Conservation (phyloP, 2,797 vertebrate species). For the Jordanella pulchra region DNA sequence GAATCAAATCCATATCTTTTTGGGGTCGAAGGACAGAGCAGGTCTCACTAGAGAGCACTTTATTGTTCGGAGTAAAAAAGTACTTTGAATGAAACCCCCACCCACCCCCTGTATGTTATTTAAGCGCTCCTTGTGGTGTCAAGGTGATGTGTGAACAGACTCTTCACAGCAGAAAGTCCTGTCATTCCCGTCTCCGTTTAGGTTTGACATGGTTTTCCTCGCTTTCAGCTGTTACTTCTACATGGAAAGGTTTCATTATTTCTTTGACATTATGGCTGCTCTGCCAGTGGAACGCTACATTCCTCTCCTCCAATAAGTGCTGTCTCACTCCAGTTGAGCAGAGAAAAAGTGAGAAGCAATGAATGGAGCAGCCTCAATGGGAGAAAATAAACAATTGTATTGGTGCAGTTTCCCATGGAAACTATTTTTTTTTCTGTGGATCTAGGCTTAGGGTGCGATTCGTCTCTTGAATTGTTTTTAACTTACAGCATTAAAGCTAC, state of each 20-base stretch:
- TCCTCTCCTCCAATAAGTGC: constrained; percentile 79
- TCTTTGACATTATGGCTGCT: constrained; percentile 75
- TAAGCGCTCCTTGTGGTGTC: constrained; percentile 55
- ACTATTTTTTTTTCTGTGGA: constrained; percentile 70
- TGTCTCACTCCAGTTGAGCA: constrained; percentile 82
- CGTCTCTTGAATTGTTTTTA: constrained; percentile 68
- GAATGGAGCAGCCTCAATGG: constrained; percentile 80
- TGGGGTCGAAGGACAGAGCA: constrained; percentile 50
- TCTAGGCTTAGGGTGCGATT: constrained; percentile 68
- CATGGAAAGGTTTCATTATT: constrained; percentile 70
- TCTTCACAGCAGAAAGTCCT: constrained; percentile 59
- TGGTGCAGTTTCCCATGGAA: constrained; percentile 80
- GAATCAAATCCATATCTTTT: constrained; percentile 69
- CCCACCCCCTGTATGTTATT: constrained; percentile 52
- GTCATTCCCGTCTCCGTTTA: constrained; percentile 40
- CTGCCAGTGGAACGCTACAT: constrained; percentile 78
- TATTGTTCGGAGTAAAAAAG: constrained; percentile 64
- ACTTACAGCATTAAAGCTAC: constrained; percentile 65
- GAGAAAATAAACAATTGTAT: constrained; percentile 82
- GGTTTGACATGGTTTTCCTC: constrained; percentile 43
- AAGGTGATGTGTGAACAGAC: constrained; percentile 68
- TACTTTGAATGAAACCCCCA: constrained; percentile 61
- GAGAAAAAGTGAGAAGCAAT: constrained; percentile 79
- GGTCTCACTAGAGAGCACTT: constrained; percentile 53
- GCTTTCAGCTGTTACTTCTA: constrained; percentile 66